A percentile compares a stretch with the other conserved stretches of the same genome.
Conservation (phyloP, 2,797 vertebrate genomes). For the Paguma larvata region DNA sequence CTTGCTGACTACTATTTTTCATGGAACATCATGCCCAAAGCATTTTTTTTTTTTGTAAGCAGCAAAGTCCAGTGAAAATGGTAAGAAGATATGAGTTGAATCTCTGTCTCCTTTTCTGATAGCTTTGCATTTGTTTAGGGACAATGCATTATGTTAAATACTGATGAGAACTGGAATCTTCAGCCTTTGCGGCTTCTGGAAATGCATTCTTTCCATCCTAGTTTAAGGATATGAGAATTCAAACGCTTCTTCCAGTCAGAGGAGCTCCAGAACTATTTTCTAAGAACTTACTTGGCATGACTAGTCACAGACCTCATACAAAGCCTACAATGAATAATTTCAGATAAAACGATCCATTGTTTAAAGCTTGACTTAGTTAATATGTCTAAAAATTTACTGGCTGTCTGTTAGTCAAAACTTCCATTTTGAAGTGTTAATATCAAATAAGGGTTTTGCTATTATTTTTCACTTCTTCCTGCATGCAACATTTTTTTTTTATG, state of each 20-base stretch:
- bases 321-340: constrained; percentile 71
- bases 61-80: constrained; percentile 45
- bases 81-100: constrained; percentile 2
- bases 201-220: constrained; percentile 66
- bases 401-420: constrained; percentile 62
- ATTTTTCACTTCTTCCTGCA: constrained; percentile 38
- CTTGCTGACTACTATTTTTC: constrained; percentile 44
- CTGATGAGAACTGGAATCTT: constrained; percentile 29
- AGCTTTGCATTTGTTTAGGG: constrained; percentile 38
- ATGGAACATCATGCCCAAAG: constrained; percentile 47
- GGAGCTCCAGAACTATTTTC: constrained; percentile 32
- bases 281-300: constrained; percentile 19
- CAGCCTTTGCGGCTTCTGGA: constrained; percentile 59
- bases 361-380: constrained; percentile 66
- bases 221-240: constrained; percentile 25
- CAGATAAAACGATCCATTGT: constrained; percentile 68
- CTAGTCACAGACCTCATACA: constrained; percentile 64
- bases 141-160: constrained; percentile 54
- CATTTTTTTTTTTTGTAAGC: neutral
- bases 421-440: constrained; percentile 47
- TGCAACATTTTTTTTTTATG: constrained; percentile 41
- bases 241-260: constrained; percentile 26
- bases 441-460: constrained; percentile 15
- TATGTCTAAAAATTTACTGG: constrained; percentile 45
- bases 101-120: constrained; percentile 50